phyloP scores from a whole-genome alignment of 1,140 invertebrate species.

The Panulirus ornatus region DNA sequence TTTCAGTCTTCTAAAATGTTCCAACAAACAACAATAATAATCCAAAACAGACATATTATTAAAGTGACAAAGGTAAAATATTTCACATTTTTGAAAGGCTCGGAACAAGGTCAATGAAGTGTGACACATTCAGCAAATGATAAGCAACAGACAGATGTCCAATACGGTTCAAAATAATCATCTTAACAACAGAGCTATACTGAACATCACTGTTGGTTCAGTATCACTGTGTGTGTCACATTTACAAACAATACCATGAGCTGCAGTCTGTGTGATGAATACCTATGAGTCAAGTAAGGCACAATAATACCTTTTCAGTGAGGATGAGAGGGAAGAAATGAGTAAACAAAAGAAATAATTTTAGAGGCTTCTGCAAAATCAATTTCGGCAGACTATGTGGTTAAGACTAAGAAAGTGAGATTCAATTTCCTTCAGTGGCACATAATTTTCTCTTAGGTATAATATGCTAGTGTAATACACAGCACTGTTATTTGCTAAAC shows the following conservation, averaged over 20 bases:
- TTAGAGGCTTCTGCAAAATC: not conserved
- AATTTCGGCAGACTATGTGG: too few species aligned
- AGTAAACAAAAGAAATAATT: slow-evolving; percentile 10
- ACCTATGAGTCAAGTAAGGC: slow-evolving; percentile 42
- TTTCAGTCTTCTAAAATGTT: slow-evolving; percentile 40
- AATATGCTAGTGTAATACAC: too few species aligned
- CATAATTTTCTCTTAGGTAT: too few species aligned
- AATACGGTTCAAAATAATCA: slow-evolving; percentile 8
- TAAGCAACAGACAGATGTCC: not conserved
- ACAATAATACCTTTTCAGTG: slow-evolving; percentile 39
- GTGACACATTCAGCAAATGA: slow-evolving; percentile 18
- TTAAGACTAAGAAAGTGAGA: too few species aligned
- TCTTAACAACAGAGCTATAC: slow-evolving; percentile 4
- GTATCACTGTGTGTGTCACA: not conserved
- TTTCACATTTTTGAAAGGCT: slow-evolving; percentile 37
- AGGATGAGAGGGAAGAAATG: not conserved
- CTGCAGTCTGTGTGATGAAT: slow-evolving; percentile 12
- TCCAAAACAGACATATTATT: slow-evolving; percentile 44
- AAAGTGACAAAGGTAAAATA: slow-evolving; percentile 45
- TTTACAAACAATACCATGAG: slow-evolving; percentile 1
- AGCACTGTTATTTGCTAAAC: too few species aligned
- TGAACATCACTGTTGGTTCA: not conserved
- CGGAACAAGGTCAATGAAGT: slow-evolving; percentile 35
- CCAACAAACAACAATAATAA: slow-evolving; percentile 46
- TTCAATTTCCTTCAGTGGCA: too few species aligned